Conservation (phyloP, 1,140 invertebrate species). For the Calephelis nemesis region DNA sequence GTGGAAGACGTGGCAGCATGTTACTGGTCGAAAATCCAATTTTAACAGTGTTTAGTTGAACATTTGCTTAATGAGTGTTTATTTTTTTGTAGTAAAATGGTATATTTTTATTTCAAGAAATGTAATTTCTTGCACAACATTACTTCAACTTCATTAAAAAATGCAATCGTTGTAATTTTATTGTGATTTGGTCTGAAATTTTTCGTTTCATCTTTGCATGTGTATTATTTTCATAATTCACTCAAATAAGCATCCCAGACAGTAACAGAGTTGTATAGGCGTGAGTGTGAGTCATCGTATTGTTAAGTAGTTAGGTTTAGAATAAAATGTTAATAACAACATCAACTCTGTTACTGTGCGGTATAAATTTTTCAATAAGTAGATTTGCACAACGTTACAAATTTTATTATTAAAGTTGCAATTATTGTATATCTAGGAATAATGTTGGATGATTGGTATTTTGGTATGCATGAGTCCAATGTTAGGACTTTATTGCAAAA, state of each 20-base stretch:
- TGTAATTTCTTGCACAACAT: no score
- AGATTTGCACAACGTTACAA: conserved; percentile 11
- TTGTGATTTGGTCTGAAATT: not conserved
- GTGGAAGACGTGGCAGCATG: no score
- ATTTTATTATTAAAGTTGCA: not conserved
- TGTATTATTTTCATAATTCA: conserved; percentile 2
- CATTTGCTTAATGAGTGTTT: no score
- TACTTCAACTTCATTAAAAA: no score
- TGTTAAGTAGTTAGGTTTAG: conserved; percentile 11
- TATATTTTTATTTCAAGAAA: no score
- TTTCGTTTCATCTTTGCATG: not conserved
- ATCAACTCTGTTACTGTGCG: not conserved
- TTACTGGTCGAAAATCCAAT: no score
- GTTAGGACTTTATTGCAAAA: not conserved
- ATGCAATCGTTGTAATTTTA: no score
- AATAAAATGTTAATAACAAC: conserved; percentile 9
- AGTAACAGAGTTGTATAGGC: conserved; percentile 1
- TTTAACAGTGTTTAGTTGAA: no score
- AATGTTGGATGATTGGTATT: conserved; percentile 12
- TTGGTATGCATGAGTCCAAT: conserved; percentile 1
- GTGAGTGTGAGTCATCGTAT: not conserved
- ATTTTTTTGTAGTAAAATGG: no score
- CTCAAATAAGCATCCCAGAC: not conserved
- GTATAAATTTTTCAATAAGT: not conserved
- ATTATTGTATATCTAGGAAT: conserved; percentile 8